Evolutionary conservation across 2,113 vertebrate genomes (phyloP).

Genomic region (Bubalus kerabau): DNA sequence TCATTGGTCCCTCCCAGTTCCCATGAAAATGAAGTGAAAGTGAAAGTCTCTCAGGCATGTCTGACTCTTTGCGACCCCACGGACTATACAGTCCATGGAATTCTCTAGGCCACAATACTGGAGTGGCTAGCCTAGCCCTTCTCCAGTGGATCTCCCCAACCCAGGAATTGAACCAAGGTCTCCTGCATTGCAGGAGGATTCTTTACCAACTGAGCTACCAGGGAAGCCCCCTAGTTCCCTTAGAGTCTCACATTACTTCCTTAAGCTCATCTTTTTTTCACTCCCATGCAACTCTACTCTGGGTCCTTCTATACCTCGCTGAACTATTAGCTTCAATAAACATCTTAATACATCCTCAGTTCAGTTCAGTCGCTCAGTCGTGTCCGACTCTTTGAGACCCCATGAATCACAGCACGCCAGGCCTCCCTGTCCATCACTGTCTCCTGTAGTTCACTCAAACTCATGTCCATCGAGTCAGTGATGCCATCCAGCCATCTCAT

Average conservation of each 20-base stretch:
- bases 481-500: too few relatives aligned
- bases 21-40: not conserved
- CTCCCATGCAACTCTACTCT: accelerated
- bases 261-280: not conserved
- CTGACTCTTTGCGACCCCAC: not conserved
- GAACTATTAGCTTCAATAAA: not conserved
- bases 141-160: not conserved
- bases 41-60: not conserved
- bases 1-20: accelerated
- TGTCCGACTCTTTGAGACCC: too few relatives aligned
- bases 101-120: not conserved
- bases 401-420: too few relatives aligned
- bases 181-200: not conserved
- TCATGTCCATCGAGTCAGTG: too few relatives aligned
- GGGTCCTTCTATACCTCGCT: too few relatives aligned
- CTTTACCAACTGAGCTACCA: not conserved
- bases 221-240: not conserved
- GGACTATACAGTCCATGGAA: not conserved
- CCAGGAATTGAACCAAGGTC: not conserved
- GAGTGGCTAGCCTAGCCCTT: not conserved
- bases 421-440: too few relatives aligned
- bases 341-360: not conserved
- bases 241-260: not conserved
- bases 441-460: too few relatives aligned
- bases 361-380: too few relatives aligned